These are phyloP conservation scores for Geopemphigus sp. DNA, from an alignment of 1,140 invertebrate genomes.

Conservation along the genomic window DNA sequence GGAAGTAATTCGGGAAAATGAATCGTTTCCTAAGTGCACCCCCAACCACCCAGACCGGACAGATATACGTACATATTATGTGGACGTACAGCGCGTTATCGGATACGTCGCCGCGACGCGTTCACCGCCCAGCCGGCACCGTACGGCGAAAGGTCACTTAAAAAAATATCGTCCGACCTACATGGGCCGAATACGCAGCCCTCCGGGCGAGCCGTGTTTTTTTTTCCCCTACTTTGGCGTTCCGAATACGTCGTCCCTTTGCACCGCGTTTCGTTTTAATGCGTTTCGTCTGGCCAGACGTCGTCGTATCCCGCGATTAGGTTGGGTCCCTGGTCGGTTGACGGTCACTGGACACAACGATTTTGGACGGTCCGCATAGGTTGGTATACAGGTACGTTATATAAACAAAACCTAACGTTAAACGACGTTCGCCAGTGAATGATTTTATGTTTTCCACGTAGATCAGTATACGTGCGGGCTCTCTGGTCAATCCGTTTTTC, in stretches of 20 bases:
- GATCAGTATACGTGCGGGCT: no score
- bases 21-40: conserved; percentile 49
- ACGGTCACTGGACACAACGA: no score
- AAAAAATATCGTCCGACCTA: conserved; percentile 12
- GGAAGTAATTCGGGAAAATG: conserved; percentile 49
- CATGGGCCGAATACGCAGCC: no score
- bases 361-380: no score
- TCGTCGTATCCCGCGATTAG: no score
- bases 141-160: conserved; percentile 22
- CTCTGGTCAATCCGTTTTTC: no score
- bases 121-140: background rate
- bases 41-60: conserved; percentile 18
- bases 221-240: background rate
- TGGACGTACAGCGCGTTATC: background rate
- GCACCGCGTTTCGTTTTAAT: background rate
- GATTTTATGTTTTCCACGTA: no score
- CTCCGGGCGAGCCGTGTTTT: background rate
- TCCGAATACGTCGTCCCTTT: background rate
- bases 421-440: no score
- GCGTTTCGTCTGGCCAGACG: background rate
- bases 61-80: background rate
- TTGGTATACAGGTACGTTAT: no score
- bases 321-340: no score
- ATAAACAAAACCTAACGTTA: no score
- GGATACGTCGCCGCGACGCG: background rate